Conservation (phyloP, 2,888 invertebrate genomes). For the Biston betularia region DNA sequence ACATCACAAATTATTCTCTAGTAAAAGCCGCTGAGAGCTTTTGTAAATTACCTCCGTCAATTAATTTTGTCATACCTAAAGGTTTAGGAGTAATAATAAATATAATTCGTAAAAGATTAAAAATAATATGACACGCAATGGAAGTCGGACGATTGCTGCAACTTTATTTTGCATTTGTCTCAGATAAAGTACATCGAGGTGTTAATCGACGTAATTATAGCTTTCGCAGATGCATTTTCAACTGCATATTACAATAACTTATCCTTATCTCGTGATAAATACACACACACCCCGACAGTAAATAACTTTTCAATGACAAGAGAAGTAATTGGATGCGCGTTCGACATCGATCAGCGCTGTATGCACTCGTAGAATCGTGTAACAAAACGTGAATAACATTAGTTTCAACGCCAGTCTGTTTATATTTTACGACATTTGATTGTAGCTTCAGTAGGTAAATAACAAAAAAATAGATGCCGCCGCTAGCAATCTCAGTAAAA, state of each 20-base stretch:
- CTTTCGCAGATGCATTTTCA: slow-evolving; percentile 52
- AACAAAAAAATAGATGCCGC: slow-evolving; percentile 14
- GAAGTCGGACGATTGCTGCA: slow-evolving; percentile 14
- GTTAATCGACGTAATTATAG: slow-evolving; percentile 60
- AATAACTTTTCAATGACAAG: slow-evolving; percentile 74
- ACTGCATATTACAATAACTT: slow-evolving; percentile 51
- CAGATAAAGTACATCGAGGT: slow-evolving; percentile 38
- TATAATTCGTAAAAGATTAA: slow-evolving; percentile 1
- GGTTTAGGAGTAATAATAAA: slow-evolving; percentile 8
- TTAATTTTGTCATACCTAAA: slow-evolving; percentile 2
- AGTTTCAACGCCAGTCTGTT: slow-evolving; percentile 33
- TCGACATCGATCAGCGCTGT: slow-evolving; percentile 65
- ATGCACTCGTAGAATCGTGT: slow-evolving; percentile 54
- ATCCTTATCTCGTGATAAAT: slow-evolving; percentile 68
- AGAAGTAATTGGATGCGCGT: slow-evolving; percentile 72
- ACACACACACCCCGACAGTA: slow-evolving; percentile 68
- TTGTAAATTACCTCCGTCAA: not conserved
- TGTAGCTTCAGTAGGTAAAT: slow-evolving; percentile 24
- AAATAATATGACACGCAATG: slow-evolving; percentile 12
- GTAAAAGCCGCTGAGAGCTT: slow-evolving; percentile 1
- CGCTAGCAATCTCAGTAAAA: slow-evolving; percentile 14
- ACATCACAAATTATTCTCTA: slow-evolving; percentile 2
- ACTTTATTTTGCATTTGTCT: slow-evolving; percentile 41
- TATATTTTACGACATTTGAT: slow-evolving; percentile 30
- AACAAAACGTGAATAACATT: slow-evolving; percentile 53